Conservation (phyloP, 2,888 invertebrate genomes). For the Sphecodes monilicornis region DNA sequence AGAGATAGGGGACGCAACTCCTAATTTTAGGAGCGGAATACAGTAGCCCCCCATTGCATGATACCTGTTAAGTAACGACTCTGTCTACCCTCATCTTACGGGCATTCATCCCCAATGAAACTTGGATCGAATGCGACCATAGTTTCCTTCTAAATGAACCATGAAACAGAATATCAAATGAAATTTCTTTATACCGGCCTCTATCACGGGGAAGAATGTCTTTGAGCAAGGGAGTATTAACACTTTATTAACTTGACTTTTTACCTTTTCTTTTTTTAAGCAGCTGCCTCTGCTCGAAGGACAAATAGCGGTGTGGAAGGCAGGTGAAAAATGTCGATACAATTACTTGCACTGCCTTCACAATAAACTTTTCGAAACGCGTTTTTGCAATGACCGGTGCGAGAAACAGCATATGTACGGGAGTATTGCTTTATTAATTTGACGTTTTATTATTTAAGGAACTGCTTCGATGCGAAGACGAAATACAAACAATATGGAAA, state of each 20-base stretch:
- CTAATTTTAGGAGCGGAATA: neutral
- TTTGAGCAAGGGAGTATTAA: neutral
- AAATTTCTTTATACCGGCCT: neutral
- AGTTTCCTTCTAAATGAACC: neutral
- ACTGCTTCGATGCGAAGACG: too few species aligned
- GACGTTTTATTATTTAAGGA: too few species aligned
- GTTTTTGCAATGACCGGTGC: too few species aligned
- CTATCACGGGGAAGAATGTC: neutral
- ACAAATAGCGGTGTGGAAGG: neutral
- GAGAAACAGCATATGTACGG: too few species aligned
- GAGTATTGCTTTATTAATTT: too few species aligned
- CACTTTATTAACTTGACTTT: neutral
- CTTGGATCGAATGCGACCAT: neutral
- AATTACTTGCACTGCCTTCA: too few species aligned
- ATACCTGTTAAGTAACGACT: conserved; percentile 4
- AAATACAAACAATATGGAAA: neutral
- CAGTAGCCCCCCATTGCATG: neutral
- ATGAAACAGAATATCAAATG: neutral
- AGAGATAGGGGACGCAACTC: conserved; percentile 9
- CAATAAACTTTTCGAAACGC: too few species aligned
- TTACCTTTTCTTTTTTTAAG: neutral
- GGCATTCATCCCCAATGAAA: neutral
- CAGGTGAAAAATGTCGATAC: too few species aligned
- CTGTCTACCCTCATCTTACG: neutral
- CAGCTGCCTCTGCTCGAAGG: neutral